phyloP scores from a whole-genome alignment of 2,888 invertebrate genomes.

The Miltochrista miniata region DNA sequence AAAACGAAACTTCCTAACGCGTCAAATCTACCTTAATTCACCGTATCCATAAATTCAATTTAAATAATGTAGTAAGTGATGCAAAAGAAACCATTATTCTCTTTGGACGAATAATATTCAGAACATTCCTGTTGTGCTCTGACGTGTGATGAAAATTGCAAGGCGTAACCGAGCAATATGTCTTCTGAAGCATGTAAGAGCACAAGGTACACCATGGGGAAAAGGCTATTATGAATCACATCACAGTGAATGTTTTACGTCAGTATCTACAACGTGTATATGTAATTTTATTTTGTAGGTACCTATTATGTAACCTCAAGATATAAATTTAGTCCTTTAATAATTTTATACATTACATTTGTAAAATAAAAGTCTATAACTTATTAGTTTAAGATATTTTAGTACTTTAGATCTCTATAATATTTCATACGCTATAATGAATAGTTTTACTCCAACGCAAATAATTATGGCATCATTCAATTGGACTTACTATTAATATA shows the following conservation, averaged over 20 bases:
- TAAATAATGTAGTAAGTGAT: slow-evolving; percentile 15
- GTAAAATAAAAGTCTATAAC: too few relatives aligned
- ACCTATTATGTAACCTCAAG: not conserved
- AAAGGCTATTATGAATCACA: slow-evolving; percentile 25
- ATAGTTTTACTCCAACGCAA: not conserved
- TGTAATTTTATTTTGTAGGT: not conserved
- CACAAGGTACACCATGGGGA: slow-evolving; percentile 16
- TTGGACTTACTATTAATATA: too few relatives aligned
- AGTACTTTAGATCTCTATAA: too few relatives aligned
- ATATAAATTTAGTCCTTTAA: not conserved
- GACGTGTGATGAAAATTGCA: slow-evolving; percentile 23
- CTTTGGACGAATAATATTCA: slow-evolving; percentile 9
- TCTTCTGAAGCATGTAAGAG: slow-evolving; percentile 37
- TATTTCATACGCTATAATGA: too few relatives aligned
- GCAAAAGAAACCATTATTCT: slow-evolving; percentile 19
- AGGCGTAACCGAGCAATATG: slow-evolving; percentile 28
- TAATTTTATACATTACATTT: too few relatives aligned
- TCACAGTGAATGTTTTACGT: not conserved
- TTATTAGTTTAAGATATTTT: too few relatives aligned
- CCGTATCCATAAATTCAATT: slow-evolving; percentile 4
- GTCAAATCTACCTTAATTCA: too few relatives aligned
- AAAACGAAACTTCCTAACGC: too few relatives aligned
- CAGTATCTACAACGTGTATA: not conserved
- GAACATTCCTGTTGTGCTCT: slow-evolving; percentile 15
- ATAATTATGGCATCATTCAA: too few relatives aligned